Evolutionary conservation across 2,113 vertebrate species (phyloP).

Genomic region (Orcinus orca): DNA sequence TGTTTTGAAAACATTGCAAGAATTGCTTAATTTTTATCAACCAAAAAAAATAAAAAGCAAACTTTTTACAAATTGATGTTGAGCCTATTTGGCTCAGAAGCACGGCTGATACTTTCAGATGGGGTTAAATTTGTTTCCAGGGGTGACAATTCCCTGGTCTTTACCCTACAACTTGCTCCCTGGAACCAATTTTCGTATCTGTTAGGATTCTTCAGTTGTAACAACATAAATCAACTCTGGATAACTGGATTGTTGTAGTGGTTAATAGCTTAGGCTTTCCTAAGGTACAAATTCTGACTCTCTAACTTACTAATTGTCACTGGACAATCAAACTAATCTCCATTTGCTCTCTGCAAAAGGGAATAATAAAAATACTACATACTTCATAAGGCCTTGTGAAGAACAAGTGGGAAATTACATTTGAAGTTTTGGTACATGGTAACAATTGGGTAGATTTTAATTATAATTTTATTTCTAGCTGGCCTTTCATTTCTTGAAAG

Average conservation of each 20-base stretch:
- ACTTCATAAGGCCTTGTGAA: not conserved
- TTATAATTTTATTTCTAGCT: conserved; percentile 12
- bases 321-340: not conserved
- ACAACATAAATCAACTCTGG: not conserved
- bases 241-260: not conserved
- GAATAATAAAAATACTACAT: not conserved
- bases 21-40: not conserved
- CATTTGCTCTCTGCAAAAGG: not conserved
- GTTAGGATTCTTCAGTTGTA: not conserved
- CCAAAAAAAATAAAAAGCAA: not conserved
- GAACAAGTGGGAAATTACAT: not conserved
- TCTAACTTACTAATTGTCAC: not conserved
- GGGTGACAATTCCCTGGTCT: not conserved
- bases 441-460: not conserved
- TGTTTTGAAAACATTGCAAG: not conserved
- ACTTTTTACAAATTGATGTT: not conserved
- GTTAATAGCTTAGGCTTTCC: not conserved
- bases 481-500: not conserved
- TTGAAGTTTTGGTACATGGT: not conserved
- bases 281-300: not conserved
- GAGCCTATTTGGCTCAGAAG: not conserved
- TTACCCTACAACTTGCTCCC: not conserved
- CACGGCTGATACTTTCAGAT: not conserved
- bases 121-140: not conserved
- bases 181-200: not conserved